phyloP scores from a whole-genome alignment of 2,888 invertebrate species.

The Julus scanicus region DNA sequence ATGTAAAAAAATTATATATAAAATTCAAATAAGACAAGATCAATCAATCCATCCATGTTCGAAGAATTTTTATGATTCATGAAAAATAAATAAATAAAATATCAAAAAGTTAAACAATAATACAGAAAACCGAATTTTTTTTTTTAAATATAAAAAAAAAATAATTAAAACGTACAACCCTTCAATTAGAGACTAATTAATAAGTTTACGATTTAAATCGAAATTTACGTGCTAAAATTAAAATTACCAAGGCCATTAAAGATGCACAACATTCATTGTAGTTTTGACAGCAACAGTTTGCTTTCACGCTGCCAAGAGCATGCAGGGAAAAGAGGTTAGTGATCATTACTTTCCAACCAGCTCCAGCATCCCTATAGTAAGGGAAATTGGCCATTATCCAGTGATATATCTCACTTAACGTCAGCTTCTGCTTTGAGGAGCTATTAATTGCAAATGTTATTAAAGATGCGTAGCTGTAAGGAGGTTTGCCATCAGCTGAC shows the following conservation, averaged over 20 bases:
- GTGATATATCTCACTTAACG: conserved; percentile 78
- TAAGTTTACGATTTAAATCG: no score
- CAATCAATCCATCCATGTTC: no score
- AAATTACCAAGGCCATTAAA: neutral
- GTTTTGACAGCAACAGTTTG: conserved; percentile 50
- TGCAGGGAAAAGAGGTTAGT: conserved; percentile 22
- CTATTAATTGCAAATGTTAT: conserved; percentile 76
- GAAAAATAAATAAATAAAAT: no score
- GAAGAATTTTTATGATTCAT: no score
- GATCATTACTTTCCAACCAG: conserved; percentile 76
- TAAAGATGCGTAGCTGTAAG: conserved; percentile 77
- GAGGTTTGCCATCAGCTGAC: conserved; percentile 67
- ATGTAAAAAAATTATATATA: no score
- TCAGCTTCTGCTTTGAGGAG: conserved; percentile 77
- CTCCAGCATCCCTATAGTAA: conserved; percentile 76
- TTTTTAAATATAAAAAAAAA: neutral
- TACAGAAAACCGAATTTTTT: no score
- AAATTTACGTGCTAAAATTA: neutral
- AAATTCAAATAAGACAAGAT: no score
- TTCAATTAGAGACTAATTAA: neutral
- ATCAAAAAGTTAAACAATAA: no score
- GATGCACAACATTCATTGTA: neutral
- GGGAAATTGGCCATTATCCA: conserved; percentile 79
- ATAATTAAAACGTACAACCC: neutral
- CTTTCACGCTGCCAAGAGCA: conserved; percentile 26